These are phyloP conservation scores for Aphis craccivora DNA, from an alignment of 1,140 invertebrate genomes.

Conservation along the genomic window DNA sequence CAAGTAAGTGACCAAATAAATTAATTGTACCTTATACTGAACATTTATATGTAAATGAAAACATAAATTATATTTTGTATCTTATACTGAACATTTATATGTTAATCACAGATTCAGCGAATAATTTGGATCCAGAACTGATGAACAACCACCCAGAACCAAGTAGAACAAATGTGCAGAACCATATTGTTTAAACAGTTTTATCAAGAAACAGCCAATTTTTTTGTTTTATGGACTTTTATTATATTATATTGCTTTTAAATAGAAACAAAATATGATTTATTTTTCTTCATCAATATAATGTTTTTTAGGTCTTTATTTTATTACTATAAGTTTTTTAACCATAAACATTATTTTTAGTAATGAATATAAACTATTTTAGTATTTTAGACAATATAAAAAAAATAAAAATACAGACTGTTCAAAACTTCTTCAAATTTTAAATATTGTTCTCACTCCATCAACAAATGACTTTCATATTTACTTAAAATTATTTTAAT, in stretches of 20 bases:
- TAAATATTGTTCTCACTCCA: background rate
- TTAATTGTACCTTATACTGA: background rate
- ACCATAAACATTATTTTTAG: background rate
- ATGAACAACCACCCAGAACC: background rate
- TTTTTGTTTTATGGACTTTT: slow-evolving; percentile 16
- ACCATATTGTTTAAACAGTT: slow-evolving; percentile 27
- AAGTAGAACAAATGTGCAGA: slow-evolving; percentile 14
- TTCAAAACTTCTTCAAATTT: background rate
- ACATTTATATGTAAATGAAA: background rate
- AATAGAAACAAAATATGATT: slow-evolving; percentile 33
- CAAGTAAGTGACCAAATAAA: background rate
- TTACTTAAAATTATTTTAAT: slow-evolving; percentile 14
- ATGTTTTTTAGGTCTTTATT: background rate
- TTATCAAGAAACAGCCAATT: background rate
- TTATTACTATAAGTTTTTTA: slow-evolving; percentile 20
- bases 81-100: background rate
- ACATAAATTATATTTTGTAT: background rate
- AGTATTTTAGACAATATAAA: background rate
- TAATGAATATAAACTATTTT: background rate
- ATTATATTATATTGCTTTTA: background rate
- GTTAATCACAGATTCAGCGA: background rate
- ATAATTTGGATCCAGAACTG: slow-evolving; percentile 18
- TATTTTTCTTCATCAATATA: no score
- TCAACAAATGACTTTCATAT: background rate
- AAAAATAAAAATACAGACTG: background rate